Percentiles rank a stretch among this genome's conserved stretches.
phyloP scores from a whole-genome alignment of 2,113 vertebrate species.

The Eretmochelys imbricata region DNA sequence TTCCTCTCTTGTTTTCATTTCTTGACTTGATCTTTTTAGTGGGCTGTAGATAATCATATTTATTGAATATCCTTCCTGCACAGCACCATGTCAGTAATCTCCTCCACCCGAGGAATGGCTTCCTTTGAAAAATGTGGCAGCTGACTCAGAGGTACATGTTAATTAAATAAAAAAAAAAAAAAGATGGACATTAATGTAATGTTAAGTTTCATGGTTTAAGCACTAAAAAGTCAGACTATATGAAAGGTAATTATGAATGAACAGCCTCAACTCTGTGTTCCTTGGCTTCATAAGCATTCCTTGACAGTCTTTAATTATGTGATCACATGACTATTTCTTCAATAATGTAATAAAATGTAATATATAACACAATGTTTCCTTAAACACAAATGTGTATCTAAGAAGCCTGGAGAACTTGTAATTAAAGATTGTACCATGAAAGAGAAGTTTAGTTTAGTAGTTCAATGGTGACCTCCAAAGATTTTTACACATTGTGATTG shows the following conservation, averaged over 20 bases:
- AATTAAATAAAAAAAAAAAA: constrained; percentile 11
- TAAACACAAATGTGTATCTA: neutral
- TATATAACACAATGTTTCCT: neutral
- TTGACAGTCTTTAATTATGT: constrained; percentile 10
- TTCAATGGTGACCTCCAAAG: neutral
- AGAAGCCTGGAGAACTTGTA: neutral
- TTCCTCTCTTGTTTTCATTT: constrained; percentile 57
- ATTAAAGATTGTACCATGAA: neutral
- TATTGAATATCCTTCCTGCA: constrained; percentile 52
- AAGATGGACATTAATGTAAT: neutral
- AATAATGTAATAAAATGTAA: neutral
- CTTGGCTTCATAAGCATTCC: constrained; percentile 14
- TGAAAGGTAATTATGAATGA: neutral
- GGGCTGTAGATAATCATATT: constrained; percentile 56
- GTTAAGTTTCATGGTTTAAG: neutral
- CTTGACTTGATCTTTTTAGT: constrained; percentile 52
- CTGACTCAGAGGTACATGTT: constrained; percentile 21
- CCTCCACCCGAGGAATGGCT: constrained; percentile 50
- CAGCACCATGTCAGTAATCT: neutral
- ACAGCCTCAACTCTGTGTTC: neutral
- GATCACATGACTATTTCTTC: neutral
- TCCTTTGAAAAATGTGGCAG: neutral
- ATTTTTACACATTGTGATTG: neutral
- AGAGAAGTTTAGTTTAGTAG: neutral
- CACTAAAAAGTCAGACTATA: neutral